phyloP scores from a whole-genome alignment of 1,140 invertebrate species.

The Laodelphax striatellus region DNA sequence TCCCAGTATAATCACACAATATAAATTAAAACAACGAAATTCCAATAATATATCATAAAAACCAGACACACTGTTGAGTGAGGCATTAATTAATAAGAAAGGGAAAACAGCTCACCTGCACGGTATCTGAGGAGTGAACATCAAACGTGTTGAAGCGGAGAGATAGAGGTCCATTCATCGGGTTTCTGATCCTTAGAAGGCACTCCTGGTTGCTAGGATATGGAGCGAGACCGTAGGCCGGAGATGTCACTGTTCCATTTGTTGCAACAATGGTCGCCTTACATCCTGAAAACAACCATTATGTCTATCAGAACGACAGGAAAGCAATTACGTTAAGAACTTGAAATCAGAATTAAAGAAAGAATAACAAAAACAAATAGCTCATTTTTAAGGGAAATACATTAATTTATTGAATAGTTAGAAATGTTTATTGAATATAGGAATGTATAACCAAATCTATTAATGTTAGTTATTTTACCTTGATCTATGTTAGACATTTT shows the following conservation, averaged over 20 bases:
- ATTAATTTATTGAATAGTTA: too few species aligned
- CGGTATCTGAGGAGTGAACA: constrained; percentile 74
- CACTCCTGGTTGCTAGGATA: constrained; percentile 91
- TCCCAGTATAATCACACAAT: too few species aligned
- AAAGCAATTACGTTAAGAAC: background rate
- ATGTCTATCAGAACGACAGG: background rate
- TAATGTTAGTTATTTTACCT: too few species aligned
- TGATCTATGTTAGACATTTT: too few species aligned
- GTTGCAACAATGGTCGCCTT: constrained; percentile 63
- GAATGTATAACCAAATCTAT: too few species aligned
- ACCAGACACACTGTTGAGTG: too few species aligned
- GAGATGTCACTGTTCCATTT: constrained; percentile 77
- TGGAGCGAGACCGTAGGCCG: constrained; percentile 67
- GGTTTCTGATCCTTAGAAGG: constrained; percentile 75
- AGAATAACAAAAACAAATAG: too few species aligned
- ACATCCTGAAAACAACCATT: constrained; percentile 38
- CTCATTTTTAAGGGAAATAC: too few species aligned
- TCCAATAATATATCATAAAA: background rate
- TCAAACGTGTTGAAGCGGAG: constrained; percentile 77
- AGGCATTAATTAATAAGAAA: too few species aligned
- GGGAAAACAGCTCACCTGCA: constrained; percentile 44
- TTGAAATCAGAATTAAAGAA: too few species aligned
- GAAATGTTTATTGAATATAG: too few species aligned
- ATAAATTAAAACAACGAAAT: too few species aligned
- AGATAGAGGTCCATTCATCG: constrained; percentile 68